phyloP scores from a whole-genome alignment of 1,140 invertebrate species.

The Diprion similis region DNA sequence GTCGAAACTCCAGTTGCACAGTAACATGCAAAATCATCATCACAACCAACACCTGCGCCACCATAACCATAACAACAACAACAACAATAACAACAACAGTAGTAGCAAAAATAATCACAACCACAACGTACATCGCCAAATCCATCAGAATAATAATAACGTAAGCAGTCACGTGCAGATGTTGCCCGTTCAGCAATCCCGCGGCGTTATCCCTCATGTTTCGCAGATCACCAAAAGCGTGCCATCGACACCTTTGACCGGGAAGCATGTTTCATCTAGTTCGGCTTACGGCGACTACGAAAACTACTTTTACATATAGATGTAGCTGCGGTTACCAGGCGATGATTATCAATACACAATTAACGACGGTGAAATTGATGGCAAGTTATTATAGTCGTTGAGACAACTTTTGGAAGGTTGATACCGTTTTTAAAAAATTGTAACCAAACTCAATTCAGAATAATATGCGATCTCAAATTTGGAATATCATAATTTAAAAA shows the following conservation, averaged over 20 bases:
- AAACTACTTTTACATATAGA: constrained; percentile 69
- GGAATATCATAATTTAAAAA: too few relatives aligned
- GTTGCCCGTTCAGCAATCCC: constrained; percentile 26
- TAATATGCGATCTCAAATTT: too few relatives aligned
- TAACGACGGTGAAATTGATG: too few relatives aligned
- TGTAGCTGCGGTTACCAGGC: constrained; percentile 35
- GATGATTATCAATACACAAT: not conserved
- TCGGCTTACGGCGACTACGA: constrained; percentile 65
- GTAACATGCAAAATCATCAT: constrained; percentile 25
- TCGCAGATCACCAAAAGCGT: constrained; percentile 55
- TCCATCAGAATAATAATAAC: constrained; percentile 23
- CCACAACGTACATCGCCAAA: constrained; percentile 26
- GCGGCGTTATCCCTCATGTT: constrained; percentile 38
- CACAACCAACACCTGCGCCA: not conserved
- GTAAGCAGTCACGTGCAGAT: constrained; percentile 28
- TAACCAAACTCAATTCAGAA: too few relatives aligned
- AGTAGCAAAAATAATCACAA: constrained; percentile 28
- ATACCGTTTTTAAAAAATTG: too few relatives aligned
- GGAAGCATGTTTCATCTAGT: constrained; percentile 54
- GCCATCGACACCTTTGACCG: constrained; percentile 53
- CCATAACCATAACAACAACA: constrained; percentile 16
- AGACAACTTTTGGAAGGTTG: too few relatives aligned
- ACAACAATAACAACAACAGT: constrained; percentile 23
- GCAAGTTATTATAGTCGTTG: too few relatives aligned
- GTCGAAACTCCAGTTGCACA: constrained; percentile 53